Evolutionary conservation across 2,888 invertebrate genomes (phyloP).

Genomic region (Cephus runcator): DNA sequence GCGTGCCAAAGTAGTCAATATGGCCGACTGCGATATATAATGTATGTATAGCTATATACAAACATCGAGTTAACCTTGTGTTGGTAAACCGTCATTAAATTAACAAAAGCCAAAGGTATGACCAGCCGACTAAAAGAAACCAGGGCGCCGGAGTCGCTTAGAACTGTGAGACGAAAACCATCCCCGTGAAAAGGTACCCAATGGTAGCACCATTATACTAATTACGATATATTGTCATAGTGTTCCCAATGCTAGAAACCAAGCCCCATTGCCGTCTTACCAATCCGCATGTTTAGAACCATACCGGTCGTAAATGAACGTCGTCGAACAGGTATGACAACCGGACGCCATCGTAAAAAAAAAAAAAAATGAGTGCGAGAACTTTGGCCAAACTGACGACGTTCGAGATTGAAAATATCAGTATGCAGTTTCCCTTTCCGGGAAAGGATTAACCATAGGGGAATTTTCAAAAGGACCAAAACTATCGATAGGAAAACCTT

Average conservation of each 20-base stretch:
- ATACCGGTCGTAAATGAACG: neutral
- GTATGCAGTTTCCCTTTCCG: neutral
- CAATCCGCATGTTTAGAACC: neutral
- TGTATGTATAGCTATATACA: neutral
- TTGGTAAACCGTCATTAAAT: neutral
- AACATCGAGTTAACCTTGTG: neutral
- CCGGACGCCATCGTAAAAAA: constrained; percentile 8
- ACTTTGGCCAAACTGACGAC: neutral
- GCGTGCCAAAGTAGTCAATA: neutral
- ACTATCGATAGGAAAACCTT: neutral
- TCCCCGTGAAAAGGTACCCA: neutral
- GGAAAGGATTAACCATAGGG: neutral
- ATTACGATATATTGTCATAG: neutral
- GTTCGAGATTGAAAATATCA: neutral
- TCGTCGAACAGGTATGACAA: constrained; percentile 20
- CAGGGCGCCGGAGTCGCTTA: neutral
- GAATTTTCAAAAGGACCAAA: neutral
- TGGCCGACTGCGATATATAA: neutral
- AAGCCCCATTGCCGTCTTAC: neutral
- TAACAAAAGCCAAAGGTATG: neutral
- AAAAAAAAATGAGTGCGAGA: neutral
- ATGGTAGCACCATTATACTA: neutral
- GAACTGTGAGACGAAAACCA: neutral
- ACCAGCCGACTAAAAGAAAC: neutral
- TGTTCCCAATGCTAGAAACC: neutral